Evolutionary conservation across 2,888 invertebrate genomes (phyloP), one percentile per base, ranked within the genome.

Genomic region (Pollenia griseotomentosa): DNA sequence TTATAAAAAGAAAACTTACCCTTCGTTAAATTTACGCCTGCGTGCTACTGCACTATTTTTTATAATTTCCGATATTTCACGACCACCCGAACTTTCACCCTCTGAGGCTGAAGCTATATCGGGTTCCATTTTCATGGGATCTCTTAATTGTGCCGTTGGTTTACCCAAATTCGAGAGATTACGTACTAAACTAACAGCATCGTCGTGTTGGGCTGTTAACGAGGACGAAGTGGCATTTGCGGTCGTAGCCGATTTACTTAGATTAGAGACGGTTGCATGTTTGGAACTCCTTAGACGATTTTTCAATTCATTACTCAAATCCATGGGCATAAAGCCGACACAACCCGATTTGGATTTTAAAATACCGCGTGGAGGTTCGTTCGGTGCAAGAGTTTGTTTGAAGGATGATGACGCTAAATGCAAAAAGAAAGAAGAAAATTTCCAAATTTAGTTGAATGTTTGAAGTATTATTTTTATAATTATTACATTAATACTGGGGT

Each of bases 81-180:
- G 92, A 14, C 94, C 94, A 19, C 94, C 94, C 4, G 94, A 94
- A 85, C 94, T 94, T 89, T 94, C 94, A 53, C 94, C 94, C 83
- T 94, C 94, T 14, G 94, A 94, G 2, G 93, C 93, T 2, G 93
- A 93, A 16, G 92, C 91, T 63, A 89, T 83, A 42, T 85, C 80
- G 14, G 85, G 71, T 44, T 78, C 87, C 71, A 73, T 53, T 81
- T 78, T 88, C 68, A 82, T 19, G 48, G 66, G 83, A 61, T 85
- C 85, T 57, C 74, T 77, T 63, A 86, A 53, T 66, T 79, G 82
- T 14, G 81, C 70, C 19, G 83, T 89, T 4, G 91, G 86, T 23
- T 90, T 89, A 1, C 93, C 92, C 78, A 93, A 85, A 84, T 91
- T 92, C 57, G 92, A 89, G 14, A 93, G 90, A 90, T 92, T 93